Evolutionary conservation across 1,140 invertebrate species (phyloP).

Genomic region (Andrena cerasifolii): DNA sequence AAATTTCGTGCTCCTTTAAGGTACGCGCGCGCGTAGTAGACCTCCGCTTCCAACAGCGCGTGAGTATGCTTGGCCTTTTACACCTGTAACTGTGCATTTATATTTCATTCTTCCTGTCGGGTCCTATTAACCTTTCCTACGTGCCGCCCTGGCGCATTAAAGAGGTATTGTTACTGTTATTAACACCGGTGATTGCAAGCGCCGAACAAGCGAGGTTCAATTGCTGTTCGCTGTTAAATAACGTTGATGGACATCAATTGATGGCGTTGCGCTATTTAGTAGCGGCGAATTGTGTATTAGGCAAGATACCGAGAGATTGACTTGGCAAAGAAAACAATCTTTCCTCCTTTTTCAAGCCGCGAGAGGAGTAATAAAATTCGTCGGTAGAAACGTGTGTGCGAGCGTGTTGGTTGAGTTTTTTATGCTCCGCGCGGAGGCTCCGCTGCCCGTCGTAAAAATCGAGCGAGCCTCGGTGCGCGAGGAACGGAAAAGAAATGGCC

Average conservation of each 20-base stretch:
- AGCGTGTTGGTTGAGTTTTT: not conserved
- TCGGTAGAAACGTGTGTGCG: not conserved
- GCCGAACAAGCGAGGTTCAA: not conserved
- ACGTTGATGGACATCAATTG: constrained; percentile 27
- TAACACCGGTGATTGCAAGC: not conserved
- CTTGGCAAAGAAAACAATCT: too few species aligned
- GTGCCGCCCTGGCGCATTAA: too few species aligned
- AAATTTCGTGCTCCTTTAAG: not conserved
- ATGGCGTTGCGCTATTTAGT: not conserved
- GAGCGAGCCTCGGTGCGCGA: not conserved
- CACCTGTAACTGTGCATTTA: not conserved
- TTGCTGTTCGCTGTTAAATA: constrained; percentile 18
- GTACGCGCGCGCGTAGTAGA: not conserved
- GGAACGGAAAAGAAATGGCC: not conserved
- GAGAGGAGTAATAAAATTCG: too few species aligned
- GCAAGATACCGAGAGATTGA: not conserved
- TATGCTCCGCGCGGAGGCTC: not conserved
- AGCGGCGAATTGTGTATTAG: not conserved
- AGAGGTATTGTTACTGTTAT: not conserved
- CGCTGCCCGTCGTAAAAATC: not conserved
- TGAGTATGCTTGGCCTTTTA: too few species aligned
- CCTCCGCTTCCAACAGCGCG: too few species aligned
- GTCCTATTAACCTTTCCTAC: too few species aligned
- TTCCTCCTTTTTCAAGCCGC: too few species aligned
- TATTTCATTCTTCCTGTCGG: not conserved